Evolutionary conservation across 1,140 invertebrate species (phyloP).

Genomic region (Scaptomyza montana): DNA sequence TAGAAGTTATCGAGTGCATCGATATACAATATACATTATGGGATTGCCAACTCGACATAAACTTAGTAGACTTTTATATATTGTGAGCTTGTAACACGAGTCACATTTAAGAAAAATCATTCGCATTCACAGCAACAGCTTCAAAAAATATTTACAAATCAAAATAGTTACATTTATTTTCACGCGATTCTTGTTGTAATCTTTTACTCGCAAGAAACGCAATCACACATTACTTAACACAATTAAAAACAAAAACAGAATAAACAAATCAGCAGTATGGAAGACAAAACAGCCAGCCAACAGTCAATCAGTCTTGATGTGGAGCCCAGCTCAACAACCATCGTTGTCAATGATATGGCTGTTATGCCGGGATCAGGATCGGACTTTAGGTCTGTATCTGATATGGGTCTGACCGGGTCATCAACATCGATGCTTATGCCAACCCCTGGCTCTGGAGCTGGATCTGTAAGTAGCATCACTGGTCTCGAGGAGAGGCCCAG

Average conservation of each 20-base stretch:
- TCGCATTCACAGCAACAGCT: too few relatives aligned
- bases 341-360: not conserved
- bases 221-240: not conserved
- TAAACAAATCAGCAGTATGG: conserved; percentile 13
- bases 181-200: not conserved
- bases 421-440: too few relatives aligned
- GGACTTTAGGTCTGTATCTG: not conserved
- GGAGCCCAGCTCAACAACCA: not conserved
- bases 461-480: not conserved
- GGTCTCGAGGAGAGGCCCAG: conserved; percentile 4
- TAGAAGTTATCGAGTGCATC: too few relatives aligned
- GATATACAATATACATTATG: too few relatives aligned
- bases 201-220: not conserved
- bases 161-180: not conserved
- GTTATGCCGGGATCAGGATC: not conserved
- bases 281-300: conserved; percentile 15
- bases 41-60: too few relatives aligned
- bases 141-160: not conserved
- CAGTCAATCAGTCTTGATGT: conserved; percentile 14
- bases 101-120: too few relatives aligned
- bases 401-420: too few relatives aligned
- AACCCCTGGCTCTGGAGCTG: not conserved
- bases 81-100: too few relatives aligned
- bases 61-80: too few relatives aligned
- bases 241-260: not conserved